A percentile compares a stretch with the other conserved stretches of the same genome.
Evolutionary conservation across 2,797 vertebrate species (phyloP).

Genomic region (Parauchenoglanis punctatus): DNA sequence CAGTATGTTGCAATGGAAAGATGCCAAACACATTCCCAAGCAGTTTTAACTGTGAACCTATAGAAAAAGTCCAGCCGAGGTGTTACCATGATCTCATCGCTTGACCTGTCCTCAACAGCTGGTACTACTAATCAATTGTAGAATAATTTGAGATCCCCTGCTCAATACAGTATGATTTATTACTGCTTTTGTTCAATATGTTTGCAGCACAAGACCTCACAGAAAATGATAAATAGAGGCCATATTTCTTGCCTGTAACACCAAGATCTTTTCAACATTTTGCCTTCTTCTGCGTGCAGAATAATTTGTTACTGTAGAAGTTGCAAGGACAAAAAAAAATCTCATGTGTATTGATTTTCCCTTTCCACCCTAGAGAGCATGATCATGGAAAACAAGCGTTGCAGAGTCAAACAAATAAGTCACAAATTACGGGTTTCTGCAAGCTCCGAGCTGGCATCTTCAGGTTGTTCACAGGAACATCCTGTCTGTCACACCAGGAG

Average conservation of each 20-base stretch:
- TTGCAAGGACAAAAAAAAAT: conserved; percentile 8
- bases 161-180: conserved; percentile 27
- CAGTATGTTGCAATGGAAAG: background rate
- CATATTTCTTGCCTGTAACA: conserved; percentile 28
- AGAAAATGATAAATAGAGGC: conserved; percentile 30
- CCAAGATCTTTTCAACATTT: conserved; percentile 15
- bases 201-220: conserved; percentile 9
- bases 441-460: conserved; percentile 55
- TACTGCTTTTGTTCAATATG: conserved; percentile 11
- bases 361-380: background rate
- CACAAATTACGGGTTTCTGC: conserved; percentile 48
- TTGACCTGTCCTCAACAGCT: background rate
- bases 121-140: conserved; percentile 17
- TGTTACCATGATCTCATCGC: background rate
- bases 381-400: background rate
- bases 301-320: conserved; percentile 24
- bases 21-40: conserved; percentile 10
- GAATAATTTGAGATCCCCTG: conserved; percentile 26
- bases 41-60: background rate
- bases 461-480: conserved; percentile 55
- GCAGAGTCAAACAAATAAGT: background rate
- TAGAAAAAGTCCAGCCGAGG: background rate
- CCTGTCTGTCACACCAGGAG: conserved; percentile 58
- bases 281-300: conserved; percentile 6
- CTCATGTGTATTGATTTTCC: conserved; percentile 3